Conservation (phyloP, 2,113 vertebrate species). For the cat (Felis catus) region F.catus_Fca126_mat1.0 CM031419.1:102844001-102844500, state of each 20-base stretch:
- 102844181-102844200: background rate
- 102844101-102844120: slow-evolving; percentile 5
- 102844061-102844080: background rate
- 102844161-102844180: slow-evolving; percentile 5
- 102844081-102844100: background rate
- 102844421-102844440: background rate
- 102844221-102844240: background rate
- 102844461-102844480: slow-evolving; percentile 16
- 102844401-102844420: background rate
- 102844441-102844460: background rate
- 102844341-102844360: background rate
- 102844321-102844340: background rate
- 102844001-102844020: background rate
- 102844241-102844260: background rate
- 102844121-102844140: background rate
- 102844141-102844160: background rate
- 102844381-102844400: background rate
- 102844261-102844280: background rate
- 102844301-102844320: background rate
- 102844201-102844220: background rate
- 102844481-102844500: background rate
- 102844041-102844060: slow-evolving; percentile 15
- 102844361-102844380: background rate
- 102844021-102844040: background rate
- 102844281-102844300: background rate